Conservation (phyloP, 2,113 vertebrate species). For the Leptocoma aspasia region DNA sequence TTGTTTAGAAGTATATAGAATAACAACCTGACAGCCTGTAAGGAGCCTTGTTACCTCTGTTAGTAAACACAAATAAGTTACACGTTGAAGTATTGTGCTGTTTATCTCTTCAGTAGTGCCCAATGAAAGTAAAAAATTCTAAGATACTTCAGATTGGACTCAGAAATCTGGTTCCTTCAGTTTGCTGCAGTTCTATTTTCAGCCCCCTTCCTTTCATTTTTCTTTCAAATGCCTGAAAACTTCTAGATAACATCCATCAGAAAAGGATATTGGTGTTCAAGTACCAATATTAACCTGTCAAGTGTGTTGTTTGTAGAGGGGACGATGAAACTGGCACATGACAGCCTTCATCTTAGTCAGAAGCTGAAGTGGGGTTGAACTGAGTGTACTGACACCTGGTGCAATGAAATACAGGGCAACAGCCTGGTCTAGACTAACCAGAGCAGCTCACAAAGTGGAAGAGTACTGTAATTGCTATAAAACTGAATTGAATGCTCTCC, state of each 20-base stretch:
- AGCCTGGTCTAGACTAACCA: not conserved
- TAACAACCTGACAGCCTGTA: not conserved
- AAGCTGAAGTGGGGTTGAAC: not conserved
- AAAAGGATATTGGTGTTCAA: not conserved
- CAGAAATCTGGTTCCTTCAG: not conserved
- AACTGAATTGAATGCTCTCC: not conserved
- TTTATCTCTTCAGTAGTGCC: not conserved
- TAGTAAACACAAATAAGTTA: not conserved
- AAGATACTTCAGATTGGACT: not conserved
- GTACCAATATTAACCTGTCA: not conserved
- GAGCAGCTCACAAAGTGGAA: not conserved
- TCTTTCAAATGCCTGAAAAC: not conserved
- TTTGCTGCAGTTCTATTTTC: not conserved
- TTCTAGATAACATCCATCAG: not conserved
- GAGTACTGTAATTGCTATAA: not conserved
- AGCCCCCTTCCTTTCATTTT: rapidly evolving
- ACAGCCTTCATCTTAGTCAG: not conserved
- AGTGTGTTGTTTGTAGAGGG: not conserved
- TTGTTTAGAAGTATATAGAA: not conserved
- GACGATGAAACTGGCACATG: not conserved
- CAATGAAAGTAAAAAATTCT: not conserved
- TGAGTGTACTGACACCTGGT: not conserved
- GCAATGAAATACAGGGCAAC: not conserved
- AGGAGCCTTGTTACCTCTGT: not conserved
- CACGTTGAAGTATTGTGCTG: not conserved